Conservation (phyloP, 2,113 vertebrate species). For the Microcebus tavaratra region DNA sequence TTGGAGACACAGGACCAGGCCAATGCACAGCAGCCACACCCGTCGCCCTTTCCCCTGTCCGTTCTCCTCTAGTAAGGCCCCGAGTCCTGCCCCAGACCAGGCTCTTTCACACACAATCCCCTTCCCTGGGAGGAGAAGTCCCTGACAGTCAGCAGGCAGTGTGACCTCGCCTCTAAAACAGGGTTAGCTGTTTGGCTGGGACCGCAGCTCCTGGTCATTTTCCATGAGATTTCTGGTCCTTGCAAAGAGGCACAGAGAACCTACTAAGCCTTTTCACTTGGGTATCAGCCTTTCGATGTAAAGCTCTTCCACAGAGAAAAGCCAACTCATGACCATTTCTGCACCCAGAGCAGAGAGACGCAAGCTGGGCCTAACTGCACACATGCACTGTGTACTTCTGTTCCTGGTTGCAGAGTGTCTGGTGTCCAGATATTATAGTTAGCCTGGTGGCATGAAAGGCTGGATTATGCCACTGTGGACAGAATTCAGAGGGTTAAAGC, state of each 20-base stretch:
- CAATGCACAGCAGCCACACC: accelerated
- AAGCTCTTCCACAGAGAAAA: background rate
- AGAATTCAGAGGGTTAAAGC: background rate
- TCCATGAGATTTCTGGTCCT: no score
- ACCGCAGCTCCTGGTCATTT: background rate
- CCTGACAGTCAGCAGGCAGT: background rate
- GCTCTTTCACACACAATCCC: background rate
- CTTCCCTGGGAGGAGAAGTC: background rate
- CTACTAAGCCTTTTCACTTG: background rate
- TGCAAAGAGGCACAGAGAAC: background rate
- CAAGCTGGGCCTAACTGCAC: no score
- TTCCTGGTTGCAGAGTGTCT: background rate
- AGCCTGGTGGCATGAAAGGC: no score
- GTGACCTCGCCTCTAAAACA: background rate
- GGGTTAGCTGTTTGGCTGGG: background rate
- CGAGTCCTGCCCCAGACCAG: background rate
- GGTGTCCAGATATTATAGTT: background rate
- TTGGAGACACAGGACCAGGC: background rate
- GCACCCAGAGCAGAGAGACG: background rate
- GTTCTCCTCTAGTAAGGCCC: background rate
- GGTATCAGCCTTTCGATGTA: background rate
- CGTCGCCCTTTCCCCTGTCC: background rate
- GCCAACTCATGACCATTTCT: no score
- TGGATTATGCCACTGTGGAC: background rate
- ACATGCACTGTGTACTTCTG: background rate